Evolutionary conservation across 2,888 invertebrate species (phyloP), one percentile per base, ranked within the genome.

Genomic region (Xanthorhoe designata): DNA sequence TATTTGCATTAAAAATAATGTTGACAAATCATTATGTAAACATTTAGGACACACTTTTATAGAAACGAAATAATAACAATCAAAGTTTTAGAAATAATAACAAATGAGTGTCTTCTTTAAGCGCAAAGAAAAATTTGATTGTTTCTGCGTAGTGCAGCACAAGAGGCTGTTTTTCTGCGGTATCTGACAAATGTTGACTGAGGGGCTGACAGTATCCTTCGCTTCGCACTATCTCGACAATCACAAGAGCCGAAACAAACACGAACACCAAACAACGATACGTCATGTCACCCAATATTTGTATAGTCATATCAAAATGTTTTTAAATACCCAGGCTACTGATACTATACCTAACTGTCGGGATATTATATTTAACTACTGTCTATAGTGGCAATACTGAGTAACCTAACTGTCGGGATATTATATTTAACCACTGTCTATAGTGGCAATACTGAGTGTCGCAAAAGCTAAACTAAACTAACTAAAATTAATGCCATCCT

Each of bases 161-260:
- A 38, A 60, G 55, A 47, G 3, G 9, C 18, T 56, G 62, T 49
- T 61, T 58, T 54, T 38, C 49, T 38, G n/a, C 18, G 8, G 63
- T 71, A 55, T 52, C 58, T 49, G 38, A 69, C 71, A 72, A 19
- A 42, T 81, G 78, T 80, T 84, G 76, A 78, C 76, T 64, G 71
- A 77, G 71, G 82, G 75, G 78, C 71, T 77, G 75, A 77, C 82
- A 80, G 79, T 77, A 82, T 81, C 84, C 81, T 82, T 81, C 78
- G 61, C 81, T 82, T 81, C 78, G 61, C 68, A 67, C 71, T 78
- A 82, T 81, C 81, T 79, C 70, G 60, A 62, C 66, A 60, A 54
- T 51, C 64, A 76, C 75, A 73, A 79, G 70, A 75, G 72, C 65
- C 69, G 54, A 47, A 64, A 68, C 75, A 81, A 78, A 81, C 78